Base-by-base conservation (phyloP, 64 coral and sea anemone genomes). In the Montipora capricornis region DNA sequence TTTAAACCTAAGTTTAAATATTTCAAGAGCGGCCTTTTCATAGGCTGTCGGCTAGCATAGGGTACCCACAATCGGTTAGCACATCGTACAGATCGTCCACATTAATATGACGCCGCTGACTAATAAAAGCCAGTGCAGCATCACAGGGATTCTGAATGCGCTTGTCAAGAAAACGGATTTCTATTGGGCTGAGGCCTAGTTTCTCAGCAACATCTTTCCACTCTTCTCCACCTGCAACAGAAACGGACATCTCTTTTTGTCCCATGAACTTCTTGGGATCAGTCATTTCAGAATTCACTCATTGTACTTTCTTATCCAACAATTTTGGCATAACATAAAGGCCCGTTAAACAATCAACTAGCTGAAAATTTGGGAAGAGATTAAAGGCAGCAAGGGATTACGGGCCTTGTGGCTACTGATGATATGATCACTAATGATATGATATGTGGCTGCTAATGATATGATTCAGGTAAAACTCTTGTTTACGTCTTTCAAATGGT, bases 31-130 rank as follows among this genome's bases (percentile, higher is more conserved):
- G 29, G 1, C 0, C 29, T 29, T 29, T 29, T 81, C 79, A 81
- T 8, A 81, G 7, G 3, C 8, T 17, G 8, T 81, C 79, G 14
- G 79, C 79, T 12, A 81, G 2, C 19, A 81, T 20, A 60, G 79
- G 79, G 20, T 59, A 6, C 53, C 52, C 79, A 81, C 79, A 59
- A 2, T 81, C 20, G 10, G 14, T 81, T 24, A 81, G 24, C 49
- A 37, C 50, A 60, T 81, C 20, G 24, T 81, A 81, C 49, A 81
- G 20, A 60, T 50, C 19, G 7, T 49, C 79, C 51, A 81, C 79
- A 58, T 20, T 60, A 19, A 81, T 19, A 0, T 60, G 4, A 22
- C 11, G 13, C 9, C 17, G 6, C 20, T 81, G 79, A 58, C 14
- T 7, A 20, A 58, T 1, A 51, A 58, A 81, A 11, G 50, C 79